Conservation (phyloP, 2,113 vertebrate species). For the Microtus montanus region DNA sequence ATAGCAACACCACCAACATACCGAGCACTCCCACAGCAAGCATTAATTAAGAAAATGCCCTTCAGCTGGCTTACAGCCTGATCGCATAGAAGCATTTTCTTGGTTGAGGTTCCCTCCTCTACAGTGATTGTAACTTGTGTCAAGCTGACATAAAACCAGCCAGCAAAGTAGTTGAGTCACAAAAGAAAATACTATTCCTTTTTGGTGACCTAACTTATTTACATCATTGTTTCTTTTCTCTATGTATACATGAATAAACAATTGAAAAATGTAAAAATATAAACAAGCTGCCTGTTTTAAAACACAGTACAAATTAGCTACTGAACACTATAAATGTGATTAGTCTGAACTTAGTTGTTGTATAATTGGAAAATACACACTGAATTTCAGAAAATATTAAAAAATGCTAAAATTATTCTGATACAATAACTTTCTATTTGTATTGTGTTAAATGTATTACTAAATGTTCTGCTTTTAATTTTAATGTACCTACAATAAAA, state of each 20-base stretch:
- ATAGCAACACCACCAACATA: too few species aligned
- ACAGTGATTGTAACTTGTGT: not conserved
- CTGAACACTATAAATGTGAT: not conserved
- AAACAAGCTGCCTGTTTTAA: not conserved
- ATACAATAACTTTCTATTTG: not conserved
- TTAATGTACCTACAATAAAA: not conserved
- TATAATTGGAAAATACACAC: not conserved
- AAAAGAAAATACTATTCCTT: not conserved
- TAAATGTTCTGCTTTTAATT: not conserved
- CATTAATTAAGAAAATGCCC: not conserved
- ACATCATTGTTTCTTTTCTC: not conserved
- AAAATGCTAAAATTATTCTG: not conserved
- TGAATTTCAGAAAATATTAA: slow-evolving; percentile 22
- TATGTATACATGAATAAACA: not conserved
- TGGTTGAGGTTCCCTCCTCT: not conserved
- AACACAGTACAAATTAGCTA: slow-evolving; percentile 1
- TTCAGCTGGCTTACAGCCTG: not conserved
- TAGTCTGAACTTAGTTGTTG: not conserved
- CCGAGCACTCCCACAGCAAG: not conserved
- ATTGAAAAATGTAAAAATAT: not conserved
- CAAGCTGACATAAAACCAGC: not conserved
- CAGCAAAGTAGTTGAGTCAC: not conserved
- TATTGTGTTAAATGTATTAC: slow-evolving; percentile 12
- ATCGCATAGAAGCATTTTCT: not conserved
- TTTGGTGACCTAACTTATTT: slow-evolving; percentile 4